phyloP scores from a whole-genome alignment of 2,888 invertebrate genomes.

The Trichogramma dendrolimi region DNA sequence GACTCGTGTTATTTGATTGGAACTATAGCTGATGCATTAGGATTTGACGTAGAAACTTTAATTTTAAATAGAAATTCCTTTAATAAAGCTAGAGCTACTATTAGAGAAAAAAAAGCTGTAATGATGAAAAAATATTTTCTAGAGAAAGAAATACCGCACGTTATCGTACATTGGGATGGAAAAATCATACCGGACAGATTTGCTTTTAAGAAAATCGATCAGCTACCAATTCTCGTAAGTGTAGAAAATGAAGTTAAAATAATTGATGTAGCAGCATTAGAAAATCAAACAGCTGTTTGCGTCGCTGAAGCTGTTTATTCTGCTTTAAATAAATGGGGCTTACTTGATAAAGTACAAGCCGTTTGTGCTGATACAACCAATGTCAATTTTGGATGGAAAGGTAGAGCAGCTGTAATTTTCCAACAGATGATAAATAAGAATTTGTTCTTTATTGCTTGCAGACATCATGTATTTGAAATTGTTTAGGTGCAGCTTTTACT shows the following conservation, averaged over 20 bases:
- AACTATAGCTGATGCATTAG: conserved; percentile 16
- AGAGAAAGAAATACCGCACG: neutral
- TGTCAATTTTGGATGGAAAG: neutral
- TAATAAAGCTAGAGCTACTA: neutral
- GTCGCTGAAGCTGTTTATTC: conserved; percentile 1
- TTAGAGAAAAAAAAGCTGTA: neutral
- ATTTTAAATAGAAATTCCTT: conserved; percentile 8
- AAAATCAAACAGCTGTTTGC: neutral
- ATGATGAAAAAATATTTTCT: conserved; percentile 11
- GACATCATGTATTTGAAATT: conserved; percentile 35
- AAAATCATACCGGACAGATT: conserved; percentile 5
- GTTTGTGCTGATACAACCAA: conserved; percentile 8
- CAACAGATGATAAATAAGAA: neutral
- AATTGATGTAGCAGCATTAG: conserved; percentile 9
- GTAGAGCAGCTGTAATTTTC: conserved; percentile 2
- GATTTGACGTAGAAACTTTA: conserved; percentile 8
- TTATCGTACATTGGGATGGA: conserved; percentile 5
- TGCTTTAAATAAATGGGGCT: conserved; percentile 5
- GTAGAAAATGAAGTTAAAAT: neutral
- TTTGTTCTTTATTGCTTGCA: conserved; percentile 21
- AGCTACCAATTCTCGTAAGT: conserved; percentile 2
- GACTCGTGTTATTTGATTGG: conserved; percentile 15
- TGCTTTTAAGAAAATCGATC: conserved; percentile 5
- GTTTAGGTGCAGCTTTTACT: conserved; percentile 21
- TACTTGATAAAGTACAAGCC: neutral